Base-by-base conservation (phyloP, 2,888 invertebrate species). In the Drosophila setosimentum region DNA sequence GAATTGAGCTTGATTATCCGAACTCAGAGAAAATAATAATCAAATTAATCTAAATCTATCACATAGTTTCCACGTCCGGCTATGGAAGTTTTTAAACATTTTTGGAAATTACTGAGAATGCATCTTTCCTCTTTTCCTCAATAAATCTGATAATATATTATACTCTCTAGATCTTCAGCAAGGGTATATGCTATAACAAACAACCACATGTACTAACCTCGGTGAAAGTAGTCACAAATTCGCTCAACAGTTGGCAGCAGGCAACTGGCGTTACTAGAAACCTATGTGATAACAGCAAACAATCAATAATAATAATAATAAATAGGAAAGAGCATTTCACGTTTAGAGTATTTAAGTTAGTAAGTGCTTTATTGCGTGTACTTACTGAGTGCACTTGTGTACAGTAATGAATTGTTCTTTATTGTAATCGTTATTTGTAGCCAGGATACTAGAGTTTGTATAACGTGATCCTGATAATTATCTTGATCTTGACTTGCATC, bases 161-260 rank as follows among this genome's bases (percentile, higher is more conserved):
- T 18, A 27, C n/a, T n/a, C 24, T 6, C 3, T 0, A 30, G 1
- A 37, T 37, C 30, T 33, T 32, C 42, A 3, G 58, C 78, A 78
- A 49, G 63, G 72, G 33, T 68, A 68, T 33, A 64, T 53, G 40
- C 59, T n/a, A 61, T 40, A 53, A 49, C 13, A 24, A 61, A 70
- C 64, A 80, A 78, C 77, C 66, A 59, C 54, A 55, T 51, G 27
- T 61, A 79, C 76, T 77, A 79, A 82, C 80, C 88, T 87, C 88
- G 88, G 76, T 76, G 80, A 78, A 86, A 84, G 68, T 78, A 86
- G 83, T 81, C 83, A 87, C 65, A 61, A 57, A 69, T 62, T 53
- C 45, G 65, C 64, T 33, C 59, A 77, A 60, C 61, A 54, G 53
- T 51, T 24, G 62, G n/a, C 32, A 48, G 24, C 24, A 33, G 30